Conservation (phyloP, 2,797 vertebrate species). For the Poecilia wingei region DNA sequence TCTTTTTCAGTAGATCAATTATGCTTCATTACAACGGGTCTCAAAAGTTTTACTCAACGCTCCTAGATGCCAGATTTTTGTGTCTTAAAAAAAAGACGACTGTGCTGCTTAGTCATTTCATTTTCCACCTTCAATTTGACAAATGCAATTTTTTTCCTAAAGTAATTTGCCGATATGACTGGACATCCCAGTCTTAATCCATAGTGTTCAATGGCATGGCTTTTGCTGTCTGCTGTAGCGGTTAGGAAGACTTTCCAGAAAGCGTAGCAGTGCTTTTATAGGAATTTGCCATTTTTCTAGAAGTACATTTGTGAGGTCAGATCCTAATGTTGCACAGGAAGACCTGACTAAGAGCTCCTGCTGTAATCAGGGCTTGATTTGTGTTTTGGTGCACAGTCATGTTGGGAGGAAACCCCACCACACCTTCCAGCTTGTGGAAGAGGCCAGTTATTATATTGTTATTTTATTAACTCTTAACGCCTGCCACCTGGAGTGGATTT, state of each 20-base stretch:
- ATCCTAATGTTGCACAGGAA: not conserved
- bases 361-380: not conserved
- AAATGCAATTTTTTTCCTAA: not conserved
- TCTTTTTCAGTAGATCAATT: not conserved
- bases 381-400: not conserved
- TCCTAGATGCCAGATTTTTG: not conserved
- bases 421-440: not conserved
- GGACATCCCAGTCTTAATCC: not conserved
- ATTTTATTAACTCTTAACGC: not conserved
- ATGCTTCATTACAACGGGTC: not conserved
- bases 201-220: not conserved
- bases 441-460: not conserved
- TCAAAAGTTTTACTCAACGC: not conserved
- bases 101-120: not conserved
- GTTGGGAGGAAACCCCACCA: not conserved
- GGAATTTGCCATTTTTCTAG: not conserved
- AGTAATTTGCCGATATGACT: not conserved
- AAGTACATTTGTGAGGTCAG: not conserved
- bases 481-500: not conserved
- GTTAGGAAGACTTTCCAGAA: not conserved
- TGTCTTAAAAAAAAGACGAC: not conserved
- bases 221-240: not conserved
- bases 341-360: not conserved
- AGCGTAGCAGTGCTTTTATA: not conserved
- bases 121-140: not conserved